Conservation (phyloP, 2,797 vertebrate species). For the Lutjanus argentimaculatus region DNA sequence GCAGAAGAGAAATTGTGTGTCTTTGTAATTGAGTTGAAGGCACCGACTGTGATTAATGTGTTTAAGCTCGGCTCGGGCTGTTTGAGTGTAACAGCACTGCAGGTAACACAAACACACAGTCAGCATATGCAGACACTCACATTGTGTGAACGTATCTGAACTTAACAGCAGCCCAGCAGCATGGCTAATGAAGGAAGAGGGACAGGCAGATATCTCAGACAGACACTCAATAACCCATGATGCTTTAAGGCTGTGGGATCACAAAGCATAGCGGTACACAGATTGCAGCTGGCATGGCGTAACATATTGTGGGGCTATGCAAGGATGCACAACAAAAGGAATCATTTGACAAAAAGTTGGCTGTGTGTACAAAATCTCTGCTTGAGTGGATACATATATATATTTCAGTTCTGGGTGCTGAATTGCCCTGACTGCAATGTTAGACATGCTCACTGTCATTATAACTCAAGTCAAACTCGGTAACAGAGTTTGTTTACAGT, state of each 20-base stretch:
- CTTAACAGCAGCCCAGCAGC: slow-evolving; percentile 46
- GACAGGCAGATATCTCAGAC: slow-evolving; percentile 60
- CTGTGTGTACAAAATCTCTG: slow-evolving; percentile 39
- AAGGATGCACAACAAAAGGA: slow-evolving; percentile 56
- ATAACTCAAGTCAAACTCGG: slow-evolving; percentile 33
- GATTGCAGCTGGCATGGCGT: slow-evolving; percentile 43
- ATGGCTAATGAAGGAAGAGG: slow-evolving; percentile 54
- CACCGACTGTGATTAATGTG: slow-evolving; percentile 79
- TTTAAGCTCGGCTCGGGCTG: slow-evolving; percentile 59
- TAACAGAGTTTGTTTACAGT: slow-evolving; percentile 31
- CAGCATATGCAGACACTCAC: slow-evolving; percentile 60
- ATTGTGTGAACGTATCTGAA: slow-evolving; percentile 38
- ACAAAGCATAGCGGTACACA: slow-evolving; percentile 48
- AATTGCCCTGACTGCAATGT: slow-evolving; percentile 44
- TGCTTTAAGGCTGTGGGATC: slow-evolving; percentile 58
- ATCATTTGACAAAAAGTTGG: slow-evolving; percentile 57
- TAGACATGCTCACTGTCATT: slow-evolving; percentile 31
- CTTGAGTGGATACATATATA: slow-evolving; percentile 15
- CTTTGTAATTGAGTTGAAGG: slow-evolving; percentile 76
- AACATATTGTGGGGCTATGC: slow-evolving; percentile 58
- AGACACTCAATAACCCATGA: slow-evolving; percentile 68
- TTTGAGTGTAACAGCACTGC: slow-evolving; percentile 49
- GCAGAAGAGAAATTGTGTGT: slow-evolving; percentile 71
- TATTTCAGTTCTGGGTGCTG: slow-evolving; percentile 26
- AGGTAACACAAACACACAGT: slow-evolving; percentile 72